Evolutionary conservation across 1,140 invertebrate species (phyloP).

Genomic region (Ganaspis sp.): DNA sequence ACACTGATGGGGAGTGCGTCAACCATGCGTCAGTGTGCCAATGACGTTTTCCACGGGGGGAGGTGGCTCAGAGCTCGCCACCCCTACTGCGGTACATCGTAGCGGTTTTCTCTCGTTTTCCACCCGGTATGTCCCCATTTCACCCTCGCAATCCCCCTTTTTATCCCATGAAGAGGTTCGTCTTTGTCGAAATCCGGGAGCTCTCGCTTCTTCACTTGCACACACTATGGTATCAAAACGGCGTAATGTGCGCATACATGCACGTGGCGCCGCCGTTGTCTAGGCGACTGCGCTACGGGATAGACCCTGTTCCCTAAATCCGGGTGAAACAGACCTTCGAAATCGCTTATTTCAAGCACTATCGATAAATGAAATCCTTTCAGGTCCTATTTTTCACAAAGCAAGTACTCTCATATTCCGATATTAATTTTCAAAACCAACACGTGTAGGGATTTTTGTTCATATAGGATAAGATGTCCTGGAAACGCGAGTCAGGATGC

Average conservation of each 20-base stretch:
- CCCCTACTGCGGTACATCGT: conserved; percentile 72
- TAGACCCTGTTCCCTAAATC: conserved; percentile 28
- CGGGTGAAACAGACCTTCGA: conserved; percentile 23
- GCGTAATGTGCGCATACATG: conserved; percentile 58
- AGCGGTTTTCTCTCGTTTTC: conserved; percentile 66
- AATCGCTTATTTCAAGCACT: neutral
- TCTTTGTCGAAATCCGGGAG: conserved; percentile 37
- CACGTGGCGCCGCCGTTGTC: conserved; percentile 71
- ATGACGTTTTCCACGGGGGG: conserved; percentile 51
- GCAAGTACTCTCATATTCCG: neutral
- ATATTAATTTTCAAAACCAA: neutral
- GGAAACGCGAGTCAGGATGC: too few relatives aligned
- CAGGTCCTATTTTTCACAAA: conserved; percentile 32
- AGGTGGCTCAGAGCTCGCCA: conserved; percentile 64
- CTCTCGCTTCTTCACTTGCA: conserved; percentile 32
- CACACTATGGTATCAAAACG: conserved; percentile 38
- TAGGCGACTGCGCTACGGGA: conserved; percentile 70
- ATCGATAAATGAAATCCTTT: neutral
- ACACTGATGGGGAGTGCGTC: conserved; percentile 34
- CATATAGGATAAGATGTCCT: too few relatives aligned
- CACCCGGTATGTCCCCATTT: conserved; percentile 35
- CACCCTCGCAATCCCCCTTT: conserved; percentile 31
- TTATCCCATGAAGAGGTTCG: conserved; percentile 30
- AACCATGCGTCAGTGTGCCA: conserved; percentile 49
- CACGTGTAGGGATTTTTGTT: conserved; percentile 23